Evolutionary conservation across 1,140 invertebrate species (phyloP).

Genomic region (Leptopilina boulardi): DNA sequence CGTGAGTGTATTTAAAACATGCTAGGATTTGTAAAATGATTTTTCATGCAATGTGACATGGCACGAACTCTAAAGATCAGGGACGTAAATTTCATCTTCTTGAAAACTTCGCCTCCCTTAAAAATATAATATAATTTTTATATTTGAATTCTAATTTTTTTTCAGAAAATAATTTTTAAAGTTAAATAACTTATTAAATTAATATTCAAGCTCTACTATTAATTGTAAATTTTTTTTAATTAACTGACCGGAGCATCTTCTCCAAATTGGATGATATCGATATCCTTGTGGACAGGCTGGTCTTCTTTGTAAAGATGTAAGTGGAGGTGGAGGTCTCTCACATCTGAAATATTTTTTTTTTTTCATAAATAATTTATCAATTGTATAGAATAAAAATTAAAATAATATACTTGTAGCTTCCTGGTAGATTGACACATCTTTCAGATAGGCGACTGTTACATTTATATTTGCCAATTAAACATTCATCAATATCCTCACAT

Average conservation of each 20-base stretch:
- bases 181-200: no score
- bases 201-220: background rate
- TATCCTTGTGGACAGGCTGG: slow-evolving; percentile 88
- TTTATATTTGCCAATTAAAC: slow-evolving; percentile 67
- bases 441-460: slow-evolving; percentile 74
- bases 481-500: slow-evolving; percentile 82
- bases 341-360: background rate
- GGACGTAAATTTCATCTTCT: background rate
- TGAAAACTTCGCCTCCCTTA: slow-evolving; percentile 73
- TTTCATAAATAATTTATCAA: no score
- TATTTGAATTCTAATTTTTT: background rate
- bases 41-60: slow-evolving; percentile 20
- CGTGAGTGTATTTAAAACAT: background rate
- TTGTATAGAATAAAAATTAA: background rate
- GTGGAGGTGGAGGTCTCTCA: slow-evolving; percentile 60
- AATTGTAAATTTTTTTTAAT: background rate
- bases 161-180: background rate
- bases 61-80: background rate
- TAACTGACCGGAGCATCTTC: slow-evolving; percentile 76
- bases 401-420: slow-evolving; percentile 77
- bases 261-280: slow-evolving; percentile 80
- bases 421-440: slow-evolving; percentile 77
- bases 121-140: background rate
- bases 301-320: slow-evolving; percentile 49
- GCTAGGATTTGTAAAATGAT: background rate